phyloP scores from a whole-genome alignment of 1,140 invertebrate species.

The Cotesia chilonis region DNA sequence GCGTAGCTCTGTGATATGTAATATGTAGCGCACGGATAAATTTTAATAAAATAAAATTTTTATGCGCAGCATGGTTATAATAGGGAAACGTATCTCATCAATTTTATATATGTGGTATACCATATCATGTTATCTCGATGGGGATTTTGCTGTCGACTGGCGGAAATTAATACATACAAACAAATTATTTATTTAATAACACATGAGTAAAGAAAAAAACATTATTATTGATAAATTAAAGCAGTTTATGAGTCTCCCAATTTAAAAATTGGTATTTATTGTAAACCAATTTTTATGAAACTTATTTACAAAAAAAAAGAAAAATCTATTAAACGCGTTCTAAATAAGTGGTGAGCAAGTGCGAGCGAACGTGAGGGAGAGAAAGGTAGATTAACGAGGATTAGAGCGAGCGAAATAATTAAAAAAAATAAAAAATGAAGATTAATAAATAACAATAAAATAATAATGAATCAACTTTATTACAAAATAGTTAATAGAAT shows the following conservation, averaged over 20 bases:
- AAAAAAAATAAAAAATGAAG: conserved; percentile 16
- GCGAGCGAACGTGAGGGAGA: background rate
- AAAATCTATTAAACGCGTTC: too few species aligned
- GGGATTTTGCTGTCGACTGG: conserved; percentile 44
- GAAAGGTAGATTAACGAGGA: background rate
- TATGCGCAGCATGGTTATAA: conserved; percentile 57
- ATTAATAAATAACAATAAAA: conserved; percentile 30
- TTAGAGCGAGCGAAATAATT: conserved; percentile 12
- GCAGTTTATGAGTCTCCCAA: conserved; percentile 6
- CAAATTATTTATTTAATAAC: conserved; percentile 1
- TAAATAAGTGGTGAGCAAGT: background rate
- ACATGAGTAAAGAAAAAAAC: conserved; percentile 23
- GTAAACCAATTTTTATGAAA: conserved; percentile 17
- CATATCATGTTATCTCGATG: conserved; percentile 53
- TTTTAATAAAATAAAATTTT: conserved; percentile 41
- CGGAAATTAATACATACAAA: conserved; percentile 4
- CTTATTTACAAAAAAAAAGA: too few species aligned
- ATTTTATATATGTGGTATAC: conserved; percentile 59
- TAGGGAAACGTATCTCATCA: conserved; percentile 53
- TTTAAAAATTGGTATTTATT: conserved; percentile 21
- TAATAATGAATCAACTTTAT: conserved; percentile 2
- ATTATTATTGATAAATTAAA: conserved; percentile 20
- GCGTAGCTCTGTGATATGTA: conserved; percentile 68
- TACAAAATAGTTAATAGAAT: conserved; percentile 35
- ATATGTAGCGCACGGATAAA: conserved; percentile 62